Evolutionary conservation across 2,888 invertebrate species (phyloP).

Genomic region (Caenorhabditis macrosperma): DNA sequence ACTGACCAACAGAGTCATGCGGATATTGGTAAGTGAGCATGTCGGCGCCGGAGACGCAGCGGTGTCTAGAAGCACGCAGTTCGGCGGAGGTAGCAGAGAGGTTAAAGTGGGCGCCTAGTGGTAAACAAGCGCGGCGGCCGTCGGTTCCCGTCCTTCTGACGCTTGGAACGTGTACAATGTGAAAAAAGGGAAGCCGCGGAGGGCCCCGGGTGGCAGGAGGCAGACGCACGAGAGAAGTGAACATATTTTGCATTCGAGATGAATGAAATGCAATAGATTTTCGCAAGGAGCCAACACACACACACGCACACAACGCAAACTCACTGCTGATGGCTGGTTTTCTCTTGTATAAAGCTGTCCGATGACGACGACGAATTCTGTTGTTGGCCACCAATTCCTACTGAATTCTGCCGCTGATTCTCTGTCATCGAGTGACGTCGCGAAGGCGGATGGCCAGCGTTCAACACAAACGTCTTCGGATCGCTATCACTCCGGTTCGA

Average conservation of each 20-base stretch:
- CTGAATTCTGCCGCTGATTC: conserved; percentile 49
- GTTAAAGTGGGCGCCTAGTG: conserved; percentile 58
- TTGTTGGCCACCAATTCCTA: conserved; percentile 46
- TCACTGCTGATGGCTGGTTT: conserved; percentile 64
- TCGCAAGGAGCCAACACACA: background rate
- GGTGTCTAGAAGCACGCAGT: conserved; percentile 21
- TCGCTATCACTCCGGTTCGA: conserved; percentile 55
- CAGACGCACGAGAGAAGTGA: too few relatives aligned
- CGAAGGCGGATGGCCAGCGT: conserved; percentile 42
- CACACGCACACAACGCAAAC: background rate
- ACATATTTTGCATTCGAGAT: too few relatives aligned
- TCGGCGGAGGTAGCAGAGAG: conserved; percentile 44
- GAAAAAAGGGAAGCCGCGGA: background rate
- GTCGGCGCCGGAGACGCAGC: conserved; percentile 24
- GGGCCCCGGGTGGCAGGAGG: background rate
- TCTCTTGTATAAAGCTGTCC: conserved; percentile 48
- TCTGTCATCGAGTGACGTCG: conserved; percentile 61
- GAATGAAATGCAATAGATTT: too few relatives aligned
- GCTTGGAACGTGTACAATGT: conserved; percentile 28
- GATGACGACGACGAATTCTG: conserved; percentile 39
- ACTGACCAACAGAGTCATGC: conserved; percentile 51
- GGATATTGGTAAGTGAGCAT: conserved; percentile 35
- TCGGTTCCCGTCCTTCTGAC: conserved; percentile 3
- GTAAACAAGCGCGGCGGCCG: conserved; percentile 55
- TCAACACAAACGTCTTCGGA: conserved; percentile 43